Evolutionary conservation across 2,888 invertebrate genomes (phyloP).

Genomic region (Machimus rusticus): DNA sequence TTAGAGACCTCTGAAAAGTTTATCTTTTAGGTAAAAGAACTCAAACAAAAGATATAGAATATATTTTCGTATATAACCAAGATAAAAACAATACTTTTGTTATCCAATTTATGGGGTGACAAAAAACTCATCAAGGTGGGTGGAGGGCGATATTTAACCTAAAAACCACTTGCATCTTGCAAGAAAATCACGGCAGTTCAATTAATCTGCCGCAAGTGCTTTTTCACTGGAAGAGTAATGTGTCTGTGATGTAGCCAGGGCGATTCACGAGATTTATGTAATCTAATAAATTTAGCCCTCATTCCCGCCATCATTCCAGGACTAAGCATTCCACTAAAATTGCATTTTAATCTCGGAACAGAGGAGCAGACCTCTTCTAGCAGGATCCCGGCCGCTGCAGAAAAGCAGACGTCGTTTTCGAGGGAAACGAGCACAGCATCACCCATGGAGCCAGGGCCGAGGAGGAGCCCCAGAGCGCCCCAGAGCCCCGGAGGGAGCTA

Average conservation of each 20-base stretch:
- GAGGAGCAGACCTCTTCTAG: neutral
- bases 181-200: neutral
- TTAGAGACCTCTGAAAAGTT: too few relatives aligned
- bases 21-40: too few relatives aligned
- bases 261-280: slow-evolving; percentile 19
- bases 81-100: neutral
- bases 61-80: neutral
- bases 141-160: neutral
- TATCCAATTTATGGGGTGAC: neutral
- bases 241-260: slow-evolving; percentile 2
- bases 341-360: slow-evolving; percentile 20
- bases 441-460: neutral
- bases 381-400: neutral
- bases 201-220: slow-evolving; percentile 21
- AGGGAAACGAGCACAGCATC: neutral
- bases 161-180: neutral
- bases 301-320: slow-evolving; percentile 9
- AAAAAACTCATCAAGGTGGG: neutral
- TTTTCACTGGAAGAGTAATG: neutral
- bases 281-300: slow-evolving; percentile 13
- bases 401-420: neutral
- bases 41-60: too few relatives aligned
- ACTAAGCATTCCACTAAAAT: slow-evolving; percentile 14
- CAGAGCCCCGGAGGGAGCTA: neutral
- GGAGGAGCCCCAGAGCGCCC: neutral